Conservation (phyloP, 2,888 invertebrate genomes). For the Phrixothrix hirtus region DNA sequence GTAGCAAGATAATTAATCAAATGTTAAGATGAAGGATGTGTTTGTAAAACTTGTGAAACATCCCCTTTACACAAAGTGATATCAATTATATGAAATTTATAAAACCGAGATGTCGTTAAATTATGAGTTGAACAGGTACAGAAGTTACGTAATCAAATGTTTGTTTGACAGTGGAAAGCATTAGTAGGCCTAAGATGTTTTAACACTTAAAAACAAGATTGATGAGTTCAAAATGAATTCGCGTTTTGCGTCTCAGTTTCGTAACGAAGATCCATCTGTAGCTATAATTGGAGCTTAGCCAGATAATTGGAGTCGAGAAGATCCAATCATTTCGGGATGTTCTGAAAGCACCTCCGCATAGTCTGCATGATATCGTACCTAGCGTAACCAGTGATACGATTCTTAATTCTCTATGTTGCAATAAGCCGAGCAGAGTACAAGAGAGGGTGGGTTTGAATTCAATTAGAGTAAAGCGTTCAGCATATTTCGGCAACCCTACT, state of each 20-base stretch:
- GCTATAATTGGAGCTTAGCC: conserved; percentile 70
- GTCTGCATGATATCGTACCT: conserved; percentile 28
- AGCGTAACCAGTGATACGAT: conserved; percentile 23
- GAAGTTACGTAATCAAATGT: conserved; percentile 12
- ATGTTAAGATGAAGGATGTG: too few relatives aligned
- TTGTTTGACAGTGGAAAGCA: conserved; percentile 25
- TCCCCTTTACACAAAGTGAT: too few relatives aligned
- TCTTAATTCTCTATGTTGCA: conserved; percentile 27
- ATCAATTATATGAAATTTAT: too few relatives aligned
- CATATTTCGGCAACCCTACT: conserved; percentile 51
- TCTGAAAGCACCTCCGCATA: conserved; percentile 44
- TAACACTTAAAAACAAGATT: conserved; percentile 35
- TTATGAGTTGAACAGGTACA: too few relatives aligned
- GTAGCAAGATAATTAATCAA: too few relatives aligned
- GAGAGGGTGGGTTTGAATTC: conserved; percentile 25
- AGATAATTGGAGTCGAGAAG: conserved; percentile 66
- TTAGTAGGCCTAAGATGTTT: conserved; percentile 16
- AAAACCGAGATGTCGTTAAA: too few relatives aligned
- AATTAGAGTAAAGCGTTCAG: conserved; percentile 37
- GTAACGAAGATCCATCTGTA: conserved; percentile 60
- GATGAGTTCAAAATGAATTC: conserved; percentile 34
- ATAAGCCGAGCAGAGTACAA: conserved; percentile 15
- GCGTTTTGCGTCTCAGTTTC: conserved; percentile 29
- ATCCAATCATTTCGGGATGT: conserved; percentile 52
- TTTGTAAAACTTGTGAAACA: too few relatives aligned